Base-by-base conservation (phyloP, 2,888 invertebrate genomes). In the Dioctria linearis region DNA sequence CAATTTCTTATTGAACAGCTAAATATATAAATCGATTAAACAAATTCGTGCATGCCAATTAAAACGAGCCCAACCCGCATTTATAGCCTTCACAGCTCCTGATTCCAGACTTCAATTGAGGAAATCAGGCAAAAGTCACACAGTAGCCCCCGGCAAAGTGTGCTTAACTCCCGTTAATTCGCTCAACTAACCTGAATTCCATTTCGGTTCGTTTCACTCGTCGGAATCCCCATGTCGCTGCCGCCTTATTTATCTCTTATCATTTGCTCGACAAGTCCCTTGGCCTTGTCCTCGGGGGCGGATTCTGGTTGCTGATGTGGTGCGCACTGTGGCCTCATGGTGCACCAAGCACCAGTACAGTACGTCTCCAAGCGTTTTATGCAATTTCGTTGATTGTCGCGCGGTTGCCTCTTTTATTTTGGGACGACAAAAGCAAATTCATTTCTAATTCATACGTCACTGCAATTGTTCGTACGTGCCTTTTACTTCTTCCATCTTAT, bases 401-500 rank as follows among this genome's bases (percentile, higher is more conserved):
- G 80, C 76, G 69, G 75, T 81, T 81, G 81, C 81, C 79, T 81
- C 79, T 81, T 81, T 81, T 79, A 79, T 81, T 76, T 66, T 59
- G 39, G 57, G 75, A 75, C 61, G 61, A 75, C 75, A 78, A 78
- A 59, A 51, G 61, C 51, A 78, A 81, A 80, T 79, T 81, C 81
- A 81, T 81, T 80, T 81, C 67, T 81, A 80, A 81, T 81, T 81
- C 81, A 81, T 81, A 54, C 59, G 63, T 25, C 71, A 51, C 69
- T 80, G 76, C 67, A 81, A 81, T 81, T 75, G 79, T 81, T 80
- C 66, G 81, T 81, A 80, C 81, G 81, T 81, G 81, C 81, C 80
- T 81, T 81, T 80, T 73, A 71, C 51, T 59, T 43, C 42, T 79
- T 69, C 57, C 42, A 69, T 42, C 59, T 71, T 43, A 59, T 25